Evolutionary conservation across 1,140 invertebrate genomes (phyloP), one percentile per base, ranked within the genome.

Genomic region (Sycobia sp.): DNA sequence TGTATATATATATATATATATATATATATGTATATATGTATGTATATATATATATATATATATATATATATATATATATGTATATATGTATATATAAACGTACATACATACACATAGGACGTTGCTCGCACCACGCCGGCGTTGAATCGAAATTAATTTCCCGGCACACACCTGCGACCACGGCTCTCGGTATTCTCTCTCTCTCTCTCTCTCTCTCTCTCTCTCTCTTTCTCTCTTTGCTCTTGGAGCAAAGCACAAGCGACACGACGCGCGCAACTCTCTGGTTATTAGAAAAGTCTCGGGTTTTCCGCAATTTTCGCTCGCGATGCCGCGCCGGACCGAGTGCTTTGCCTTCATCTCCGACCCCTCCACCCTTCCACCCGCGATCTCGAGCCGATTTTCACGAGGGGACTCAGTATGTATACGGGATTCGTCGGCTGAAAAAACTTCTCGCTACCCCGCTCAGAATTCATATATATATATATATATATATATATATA

Each of bases 101-200:
- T n/a, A n/a, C n/a, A n/a, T n/a, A n/a, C n/a, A n/a, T n/a, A n/a
- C n/a, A n/a, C n/a, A n/a, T n/a, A n/a, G n/a, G n/a, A n/a, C n/a
- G n/a, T n/a, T n/a, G n/a, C n/a, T n/a, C n/a, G n/a, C n/a, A n/a
- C n/a, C n/a, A n/a, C n/a, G n/a, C 27, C 20, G 51, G 58, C 49
- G 65, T 62, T 66, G 69, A 74, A 67, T 70, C 49, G 68, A 75
- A 74, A 74, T 76, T 76, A 76, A 76, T 76, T 75, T 74, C 61
- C 66, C 16, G 71, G 69, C 22, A 68, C n/a, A n/a, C 73, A 74
- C 69, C 73, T 72, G 75, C 51, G 65, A 56, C 61, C 38, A 22
- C n/a, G 22, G 18, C 27, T n/a, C 13, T 14, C 4, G 13, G 11
- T 2, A 2, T 8, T 18, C 8, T 22, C 14, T 9, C 1, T 20